Evolutionary conservation across 1,140 invertebrate species (phyloP), one percentile per base, ranked within the genome.

Genomic region (Oedothorax gibbosus): DNA sequence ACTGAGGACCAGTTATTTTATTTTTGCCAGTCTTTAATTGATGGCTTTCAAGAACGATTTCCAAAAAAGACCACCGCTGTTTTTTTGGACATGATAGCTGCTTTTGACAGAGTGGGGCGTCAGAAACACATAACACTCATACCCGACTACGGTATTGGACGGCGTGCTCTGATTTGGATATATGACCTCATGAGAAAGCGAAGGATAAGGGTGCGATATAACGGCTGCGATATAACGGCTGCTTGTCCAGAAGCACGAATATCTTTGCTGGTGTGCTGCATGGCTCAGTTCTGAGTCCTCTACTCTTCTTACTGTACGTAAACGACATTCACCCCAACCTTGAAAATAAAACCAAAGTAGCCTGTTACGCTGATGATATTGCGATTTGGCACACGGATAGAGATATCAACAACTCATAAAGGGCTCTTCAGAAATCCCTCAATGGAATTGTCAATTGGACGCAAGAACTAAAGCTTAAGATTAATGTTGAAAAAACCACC

Each of bases 381-480:
- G 68, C 49, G 10, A 71, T 73, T n/a, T 73, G 71, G 53, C 71
- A 73, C 12, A 73, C 15, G 20, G 7, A 73, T 49, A 54, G 53
- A 73, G 15, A 73, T 11, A 73, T 73, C 50, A 15, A 15, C 12
- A 73, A 73, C 53, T 73, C 71, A 54, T 2, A 73, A 54, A 73
- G 18, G 18, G 12, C 50, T 53, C 15, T 73, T n/a, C 49, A 73
- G 15, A 2, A 73, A 35, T 54, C 53, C 50, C 71, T 53, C 51
- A 54, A 54, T 53, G 53, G 50, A 18, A 73, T 73, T 14, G 12
- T 69, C 4, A 54, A 51, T 54, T 73, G 50, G 49, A 53, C 53
- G 12, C 49, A 73, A 54, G 71, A 73, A 7, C 50, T 73, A 73
- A 73, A 73, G 20, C n/a, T 73, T 54, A 73, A 73, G 53, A 73